These are phyloP conservation scores for Melieria omissa DNA, from an alignment of 2,888 invertebrate genomes.

Conservation along the genomic window DNA sequence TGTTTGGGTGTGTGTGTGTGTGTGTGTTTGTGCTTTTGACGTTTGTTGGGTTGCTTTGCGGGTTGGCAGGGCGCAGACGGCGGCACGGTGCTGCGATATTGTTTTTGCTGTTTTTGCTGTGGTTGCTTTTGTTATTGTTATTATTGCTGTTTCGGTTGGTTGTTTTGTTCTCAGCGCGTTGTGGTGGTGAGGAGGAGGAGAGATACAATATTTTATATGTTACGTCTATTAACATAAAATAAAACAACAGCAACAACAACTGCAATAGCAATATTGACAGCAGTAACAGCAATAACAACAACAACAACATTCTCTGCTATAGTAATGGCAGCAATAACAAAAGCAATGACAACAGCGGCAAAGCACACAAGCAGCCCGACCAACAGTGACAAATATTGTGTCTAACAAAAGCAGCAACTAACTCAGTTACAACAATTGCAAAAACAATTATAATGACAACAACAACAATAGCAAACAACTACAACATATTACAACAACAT, in stretches of 20 bases:
- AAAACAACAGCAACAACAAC: conserved; percentile 26
- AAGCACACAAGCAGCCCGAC: too few species aligned
- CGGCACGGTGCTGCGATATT: conserved; percentile 5
- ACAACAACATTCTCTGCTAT: conserved; percentile 36
- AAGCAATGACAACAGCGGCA: too few species aligned
- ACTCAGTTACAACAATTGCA: conserved; percentile 10
- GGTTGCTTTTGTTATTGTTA: conserved; percentile 1
- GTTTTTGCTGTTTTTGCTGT: conserved; percentile 28
- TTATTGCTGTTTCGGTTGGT: not conserved
- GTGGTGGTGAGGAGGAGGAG: conserved; percentile 2
- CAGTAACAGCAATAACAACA: conserved; percentile 42
- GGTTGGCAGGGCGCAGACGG: conserved; percentile 18
- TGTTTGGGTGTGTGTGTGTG: conserved; percentile 15
- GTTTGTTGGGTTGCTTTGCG: conserved; percentile 34
- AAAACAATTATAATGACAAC: conserved; percentile 50
- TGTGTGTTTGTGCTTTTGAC: conserved; percentile 33
- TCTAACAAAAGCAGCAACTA: too few species aligned
- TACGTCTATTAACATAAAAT: conserved; percentile 39
- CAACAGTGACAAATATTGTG: too few species aligned
- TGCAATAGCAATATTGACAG: conserved; percentile 35
- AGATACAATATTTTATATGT: conserved; percentile 17
- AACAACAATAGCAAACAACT: conserved; percentile 4
- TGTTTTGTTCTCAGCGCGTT: conserved; percentile 37
- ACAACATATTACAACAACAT: too few species aligned
- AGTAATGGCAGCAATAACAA: too few species aligned